Evolutionary conservation across 2,113 vertebrate genomes (phyloP).

Genomic region (Trochalopteron elliotii): DNA sequence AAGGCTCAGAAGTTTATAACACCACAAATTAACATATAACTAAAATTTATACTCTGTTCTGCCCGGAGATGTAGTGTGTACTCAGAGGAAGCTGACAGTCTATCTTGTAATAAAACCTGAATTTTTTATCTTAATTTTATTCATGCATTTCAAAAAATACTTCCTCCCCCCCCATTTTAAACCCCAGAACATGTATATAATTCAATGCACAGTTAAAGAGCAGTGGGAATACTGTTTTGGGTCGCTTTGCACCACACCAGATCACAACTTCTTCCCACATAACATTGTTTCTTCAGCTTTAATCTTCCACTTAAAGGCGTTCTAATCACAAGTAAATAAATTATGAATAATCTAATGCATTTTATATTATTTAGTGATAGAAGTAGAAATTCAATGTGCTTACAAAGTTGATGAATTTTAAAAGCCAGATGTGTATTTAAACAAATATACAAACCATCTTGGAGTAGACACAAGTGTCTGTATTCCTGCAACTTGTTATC

Average conservation of each 20-base stretch:
- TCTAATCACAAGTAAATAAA: not conserved
- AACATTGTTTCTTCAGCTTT: not conserved
- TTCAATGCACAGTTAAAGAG: not conserved
- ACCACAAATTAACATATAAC: not conserved
- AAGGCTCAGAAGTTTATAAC: accelerated
- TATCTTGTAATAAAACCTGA: not conserved
- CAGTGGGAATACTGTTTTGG: not conserved
- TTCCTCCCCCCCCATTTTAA: not conserved
- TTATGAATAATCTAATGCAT: not conserved
- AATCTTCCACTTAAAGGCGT: not conserved
- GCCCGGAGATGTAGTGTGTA: not conserved
- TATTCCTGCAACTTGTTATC: not conserved
- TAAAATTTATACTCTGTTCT: not conserved
- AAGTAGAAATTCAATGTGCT: not conserved
- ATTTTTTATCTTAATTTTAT: not conserved
- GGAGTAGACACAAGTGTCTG: not conserved
- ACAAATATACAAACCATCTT: not conserved
- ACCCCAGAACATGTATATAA: not conserved
- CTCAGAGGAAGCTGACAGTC: not conserved
- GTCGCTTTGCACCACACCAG: not conserved
- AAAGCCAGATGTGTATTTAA: not conserved
- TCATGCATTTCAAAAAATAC: not conserved
- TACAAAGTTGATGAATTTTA: not conserved
- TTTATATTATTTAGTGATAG: not conserved
- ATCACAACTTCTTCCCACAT: not conserved